Conservation (phyloP, 2,888 invertebrate genomes). For the Thyatira batis region DNA sequence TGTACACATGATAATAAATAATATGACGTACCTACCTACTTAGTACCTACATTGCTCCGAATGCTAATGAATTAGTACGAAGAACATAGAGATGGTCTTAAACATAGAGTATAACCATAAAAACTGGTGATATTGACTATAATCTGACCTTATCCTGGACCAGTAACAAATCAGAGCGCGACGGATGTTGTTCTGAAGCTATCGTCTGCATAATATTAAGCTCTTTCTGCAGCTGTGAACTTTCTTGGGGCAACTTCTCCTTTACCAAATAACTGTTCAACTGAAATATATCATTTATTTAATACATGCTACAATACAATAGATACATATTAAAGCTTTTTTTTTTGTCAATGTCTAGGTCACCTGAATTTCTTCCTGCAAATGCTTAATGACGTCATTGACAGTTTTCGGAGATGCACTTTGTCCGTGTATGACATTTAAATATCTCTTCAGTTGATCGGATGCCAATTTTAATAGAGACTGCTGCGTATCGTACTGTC, state of each 20-base stretch:
- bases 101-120: too few species aligned
- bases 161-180: slow-evolving; percentile 84
- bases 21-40: too few species aligned
- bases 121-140: neutral
- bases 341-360: slow-evolving; percentile 11
- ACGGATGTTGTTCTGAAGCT: slow-evolving; percentile 84
- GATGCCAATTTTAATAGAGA: slow-evolving; percentile 70
- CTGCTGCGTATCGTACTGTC: slow-evolving; percentile 72
- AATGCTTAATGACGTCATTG: slow-evolving; percentile 85
- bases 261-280: slow-evolving; percentile 88
- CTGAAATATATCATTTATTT: slow-evolving; percentile 35
- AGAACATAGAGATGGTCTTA: neutral
- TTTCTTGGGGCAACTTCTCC: slow-evolving; percentile 90
- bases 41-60: too few species aligned
- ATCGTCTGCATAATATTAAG: slow-evolving; percentile 87
- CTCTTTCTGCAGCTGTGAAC: slow-evolving; percentile 83
- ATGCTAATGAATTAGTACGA: slow-evolving; percentile 3
- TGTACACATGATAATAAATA: neutral
- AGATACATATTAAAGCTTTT: slow-evolving; percentile 21
- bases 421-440: slow-evolving; percentile 80
- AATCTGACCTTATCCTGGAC: slow-evolving; percentile 83
- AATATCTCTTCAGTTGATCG: slow-evolving; percentile 85
- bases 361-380: slow-evolving; percentile 89
- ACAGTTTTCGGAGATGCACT: slow-evolving; percentile 77
- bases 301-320: too few species aligned